A percentile compares a stretch with the other conserved stretches of the same genome.
Conservation (phyloP, 2,113 vertebrate genomes). For the Elephas maximus region DNA sequence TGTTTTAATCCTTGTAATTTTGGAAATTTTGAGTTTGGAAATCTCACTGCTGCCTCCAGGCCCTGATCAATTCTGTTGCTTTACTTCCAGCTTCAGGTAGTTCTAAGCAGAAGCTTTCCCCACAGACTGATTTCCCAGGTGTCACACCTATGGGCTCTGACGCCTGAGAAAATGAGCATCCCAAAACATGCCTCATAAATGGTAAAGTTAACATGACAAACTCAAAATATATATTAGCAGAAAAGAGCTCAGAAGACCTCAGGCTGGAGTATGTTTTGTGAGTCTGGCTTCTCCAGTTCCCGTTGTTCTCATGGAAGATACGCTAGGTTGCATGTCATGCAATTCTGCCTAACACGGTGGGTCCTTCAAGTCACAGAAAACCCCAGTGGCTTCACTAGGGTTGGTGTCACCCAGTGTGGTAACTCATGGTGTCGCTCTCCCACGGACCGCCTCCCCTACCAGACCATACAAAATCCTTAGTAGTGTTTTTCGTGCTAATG, state of each 20-base stretch:
- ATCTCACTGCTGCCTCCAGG: background rate
- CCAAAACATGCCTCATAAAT: background rate
- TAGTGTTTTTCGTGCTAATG: no score
- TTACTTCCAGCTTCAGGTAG: background rate
- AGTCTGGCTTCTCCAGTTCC: background rate
- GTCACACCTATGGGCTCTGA: background rate
- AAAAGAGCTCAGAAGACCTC: background rate
- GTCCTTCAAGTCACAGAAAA: background rate
- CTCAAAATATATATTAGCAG: background rate
- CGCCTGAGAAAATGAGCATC: background rate
- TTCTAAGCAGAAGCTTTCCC: background rate
- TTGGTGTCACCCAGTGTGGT: no score
- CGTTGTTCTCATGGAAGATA: background rate
- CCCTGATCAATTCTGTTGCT: background rate
- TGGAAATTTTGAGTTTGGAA: background rate
- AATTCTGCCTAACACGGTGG: background rate
- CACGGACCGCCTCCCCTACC: no score
- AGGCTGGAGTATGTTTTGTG: background rate
- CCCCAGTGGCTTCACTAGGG: background rate
- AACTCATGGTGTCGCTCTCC: no score
- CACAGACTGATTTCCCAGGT: background rate
- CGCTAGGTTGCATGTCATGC: background rate
- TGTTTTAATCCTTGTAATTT: no score
- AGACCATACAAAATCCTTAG: no score
- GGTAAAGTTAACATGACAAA: background rate